Percentiles rank a stretch among this genome's conserved stretches.
Evolutionary conservation across 2,888 invertebrate genomes (phyloP).

Genomic region (Aelia acuminata): DNA sequence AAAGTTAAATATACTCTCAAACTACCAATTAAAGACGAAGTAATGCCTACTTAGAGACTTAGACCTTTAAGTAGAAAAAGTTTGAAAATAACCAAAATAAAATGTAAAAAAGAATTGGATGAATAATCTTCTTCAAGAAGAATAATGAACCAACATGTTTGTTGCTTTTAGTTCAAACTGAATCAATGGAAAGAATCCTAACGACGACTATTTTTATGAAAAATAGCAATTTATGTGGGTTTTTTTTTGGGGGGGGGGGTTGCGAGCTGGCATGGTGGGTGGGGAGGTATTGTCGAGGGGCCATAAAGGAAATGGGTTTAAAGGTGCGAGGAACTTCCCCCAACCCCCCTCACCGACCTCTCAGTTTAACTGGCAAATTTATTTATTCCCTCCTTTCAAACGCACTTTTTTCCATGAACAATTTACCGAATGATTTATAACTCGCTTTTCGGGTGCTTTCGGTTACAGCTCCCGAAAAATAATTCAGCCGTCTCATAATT

Average conservation of each 20-base stretch:
- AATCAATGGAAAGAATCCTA: not conserved
- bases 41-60: too few species aligned
- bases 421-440: conserved; percentile 30
- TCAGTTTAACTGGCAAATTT: not conserved
- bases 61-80: too few species aligned
- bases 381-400: conserved; percentile 37
- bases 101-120: not conserved
- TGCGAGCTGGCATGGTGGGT: not conserved
- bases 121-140: not conserved
- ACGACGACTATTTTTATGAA: not conserved
- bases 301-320: conserved; percentile 26
- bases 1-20: not conserved
- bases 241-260: too few species aligned
- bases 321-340: not conserved
- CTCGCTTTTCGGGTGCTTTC: not conserved
- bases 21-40: not conserved
- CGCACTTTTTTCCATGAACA: conserved; percentile 22
- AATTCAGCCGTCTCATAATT: not conserved
- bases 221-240: not conserved
- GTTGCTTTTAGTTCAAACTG: not conserved
- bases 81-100: too few species aligned
- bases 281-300: not conserved
- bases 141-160: not conserved
- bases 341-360: too few species aligned
- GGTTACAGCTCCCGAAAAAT: not conserved